Evolutionary conservation across 2,888 invertebrate genomes (phyloP), one percentile per base, ranked within the genome.

Genomic region (Iselma pallidipennis): DNA sequence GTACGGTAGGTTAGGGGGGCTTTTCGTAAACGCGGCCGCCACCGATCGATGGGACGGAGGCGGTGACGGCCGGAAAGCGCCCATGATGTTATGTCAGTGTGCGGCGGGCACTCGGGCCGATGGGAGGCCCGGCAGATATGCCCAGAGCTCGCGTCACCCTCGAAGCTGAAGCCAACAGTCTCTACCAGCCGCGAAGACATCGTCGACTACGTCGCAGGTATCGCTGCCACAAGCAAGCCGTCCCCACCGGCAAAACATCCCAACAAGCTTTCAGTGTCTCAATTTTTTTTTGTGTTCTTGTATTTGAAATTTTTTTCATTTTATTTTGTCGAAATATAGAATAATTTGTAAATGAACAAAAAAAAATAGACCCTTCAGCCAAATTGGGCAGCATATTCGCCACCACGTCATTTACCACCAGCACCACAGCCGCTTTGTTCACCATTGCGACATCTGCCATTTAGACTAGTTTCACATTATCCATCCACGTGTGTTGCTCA

Each of bases 51-150:
- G 65, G 60, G 53, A 53, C 54, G 67, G 66, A 56, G 66, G 61
- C 61, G 67, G 69, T 56, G 62, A 42, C 56, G 49, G 49, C 49
- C 63, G 66, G 65, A 65, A 57, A 59, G 66, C 68, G 64, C 33
- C 61, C 57, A 55, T 28, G 55, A 19, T 42, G 53, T 49, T 61
- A 48, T 63, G 66, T 63, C 66, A 75, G 75, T 75, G 73, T 68
- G 73, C 70, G 74, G 66, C 68, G 70, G 73, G 73, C 73, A 67
- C 69, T 74, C 74, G 73, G 74, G 73, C 75, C 73, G 74, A 75
- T 75, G 75, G 75, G 75, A 68, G 74, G 74, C 74, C 75, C 73
- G 71, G 73, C 71, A 65, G 73, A 71, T 66, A 75, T 75, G 75
- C 75, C 74, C 66, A 72, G 74, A 74, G 73, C 75, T 67, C 74